These are phyloP conservation scores for Drosophila watanabei DNA, from an alignment of 1,140 invertebrate genomes.

Conservation along the genomic window DNA sequence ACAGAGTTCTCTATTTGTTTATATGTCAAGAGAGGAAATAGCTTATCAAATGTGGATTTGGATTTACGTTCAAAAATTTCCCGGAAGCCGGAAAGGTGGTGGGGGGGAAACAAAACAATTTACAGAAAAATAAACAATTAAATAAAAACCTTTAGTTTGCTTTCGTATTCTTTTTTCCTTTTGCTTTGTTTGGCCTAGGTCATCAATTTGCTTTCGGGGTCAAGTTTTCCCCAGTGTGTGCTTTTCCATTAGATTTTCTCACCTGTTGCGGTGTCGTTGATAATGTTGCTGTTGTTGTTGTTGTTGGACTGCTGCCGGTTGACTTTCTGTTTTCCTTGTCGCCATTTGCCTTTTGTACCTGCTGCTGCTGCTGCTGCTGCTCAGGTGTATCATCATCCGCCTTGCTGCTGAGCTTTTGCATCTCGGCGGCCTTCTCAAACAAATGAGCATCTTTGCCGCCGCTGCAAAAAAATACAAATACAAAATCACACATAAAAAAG, in stretches of 20 bases:
- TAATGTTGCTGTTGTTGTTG: conserved; percentile 17
- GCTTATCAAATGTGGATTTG: conserved; percentile 16
- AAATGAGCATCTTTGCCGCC: conserved; percentile 77
- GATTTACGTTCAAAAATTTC: conserved; percentile 18
- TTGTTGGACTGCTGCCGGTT: conserved; percentile 40
- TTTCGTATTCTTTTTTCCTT: background rate
- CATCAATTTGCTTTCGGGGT: conserved; percentile 34
- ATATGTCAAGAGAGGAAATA: conserved; percentile 19
- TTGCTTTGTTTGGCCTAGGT: conserved; percentile 59
- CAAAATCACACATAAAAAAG: background rate
- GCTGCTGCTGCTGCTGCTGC: conserved; percentile 10
- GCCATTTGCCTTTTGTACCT: conserved; percentile 22
- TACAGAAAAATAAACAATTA: conserved; percentile 28
- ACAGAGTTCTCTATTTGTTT: conserved; percentile 13
- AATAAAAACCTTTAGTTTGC: conserved; percentile 9
- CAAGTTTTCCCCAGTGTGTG: conserved; percentile 11
- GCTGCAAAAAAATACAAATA: conserved; percentile 32
- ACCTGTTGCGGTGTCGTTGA: conserved; percentile 57
- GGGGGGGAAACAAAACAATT: conserved; percentile 5
- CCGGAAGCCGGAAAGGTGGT: background rate
- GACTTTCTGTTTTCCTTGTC: conserved; percentile 64
- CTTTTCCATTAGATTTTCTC: conserved; percentile 26
- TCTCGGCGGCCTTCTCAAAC: conserved; percentile 64
- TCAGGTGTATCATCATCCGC: conserved; percentile 20
- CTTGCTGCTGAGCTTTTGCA: conserved; percentile 66